These are phyloP conservation scores for Acrossocheilus fasciatus DNA, from an alignment of 2,797 vertebrate genomes.

Conservation along the genomic window DNA sequence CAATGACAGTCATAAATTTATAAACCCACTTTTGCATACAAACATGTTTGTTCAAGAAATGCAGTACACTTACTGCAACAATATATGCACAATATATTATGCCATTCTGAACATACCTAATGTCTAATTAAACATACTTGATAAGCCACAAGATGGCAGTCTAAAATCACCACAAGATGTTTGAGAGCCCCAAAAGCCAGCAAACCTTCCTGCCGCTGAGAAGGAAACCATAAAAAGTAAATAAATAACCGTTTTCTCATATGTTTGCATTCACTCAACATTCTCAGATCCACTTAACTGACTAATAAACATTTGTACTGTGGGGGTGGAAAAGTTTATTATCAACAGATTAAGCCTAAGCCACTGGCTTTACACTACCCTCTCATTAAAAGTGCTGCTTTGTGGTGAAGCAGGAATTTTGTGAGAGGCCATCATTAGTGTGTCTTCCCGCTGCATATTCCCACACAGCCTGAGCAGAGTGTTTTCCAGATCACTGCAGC, in stretches of 20 bases:
- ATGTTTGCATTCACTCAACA: conserved; percentile 54
- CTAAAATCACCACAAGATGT: conserved; percentile 34
- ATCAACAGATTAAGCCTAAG: conserved; percentile 65
- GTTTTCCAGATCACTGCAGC: conserved; percentile 56
- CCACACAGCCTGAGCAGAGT: conserved; percentile 63
- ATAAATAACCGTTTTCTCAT: conserved; percentile 53
- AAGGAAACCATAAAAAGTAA: conserved; percentile 48
- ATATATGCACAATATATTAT: too few species aligned
- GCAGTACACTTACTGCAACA: background rate
- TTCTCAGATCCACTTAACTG: conserved; percentile 49
- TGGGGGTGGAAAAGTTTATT: conserved; percentile 60
- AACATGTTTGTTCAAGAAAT: background rate
- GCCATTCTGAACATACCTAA: background rate
- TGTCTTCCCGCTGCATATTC: conserved; percentile 47
- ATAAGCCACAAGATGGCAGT: conserved; percentile 61
- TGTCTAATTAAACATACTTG: background rate
- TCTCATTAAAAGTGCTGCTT: conserved; percentile 56
- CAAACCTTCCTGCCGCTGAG: background rate
- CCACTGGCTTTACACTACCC: conserved; percentile 61
- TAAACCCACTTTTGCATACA: background rate
- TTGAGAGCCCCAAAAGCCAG: background rate
- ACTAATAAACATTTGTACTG: conserved; percentile 57
- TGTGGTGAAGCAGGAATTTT: conserved; percentile 54
- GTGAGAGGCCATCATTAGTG: conserved; percentile 65
- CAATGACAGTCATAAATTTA: background rate